These are phyloP conservation scores for Ataeniobius toweri DNA, from an alignment of 2,797 vertebrate genomes.

Conservation along the genomic window DNA sequence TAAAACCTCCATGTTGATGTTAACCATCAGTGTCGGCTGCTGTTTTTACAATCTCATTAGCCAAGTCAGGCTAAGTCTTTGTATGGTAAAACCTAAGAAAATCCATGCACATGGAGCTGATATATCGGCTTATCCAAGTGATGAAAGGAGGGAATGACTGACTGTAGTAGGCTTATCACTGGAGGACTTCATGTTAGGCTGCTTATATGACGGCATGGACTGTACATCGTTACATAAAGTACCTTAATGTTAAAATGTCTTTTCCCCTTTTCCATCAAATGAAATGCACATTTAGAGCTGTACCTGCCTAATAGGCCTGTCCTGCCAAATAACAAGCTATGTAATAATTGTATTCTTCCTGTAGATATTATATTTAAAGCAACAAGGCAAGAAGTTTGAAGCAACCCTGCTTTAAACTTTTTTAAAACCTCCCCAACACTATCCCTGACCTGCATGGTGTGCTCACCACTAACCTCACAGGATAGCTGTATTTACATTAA, in stretches of 20 bases:
- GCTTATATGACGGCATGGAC: not conserved
- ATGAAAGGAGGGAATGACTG: conserved; percentile 1
- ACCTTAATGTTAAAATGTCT: not conserved
- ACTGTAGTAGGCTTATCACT: not conserved
- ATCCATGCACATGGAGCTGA: conserved; percentile 8
- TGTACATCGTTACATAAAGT: not conserved
- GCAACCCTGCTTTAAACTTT: not conserved
- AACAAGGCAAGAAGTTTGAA: not conserved
- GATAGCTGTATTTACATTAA: not conserved
- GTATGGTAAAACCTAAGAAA: conserved; percentile 30
- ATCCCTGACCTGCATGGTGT: not conserved
- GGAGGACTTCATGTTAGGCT: not conserved
- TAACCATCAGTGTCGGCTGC: conserved; percentile 26
- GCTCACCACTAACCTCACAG: not conserved
- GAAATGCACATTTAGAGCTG: not conserved
- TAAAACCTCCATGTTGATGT: conserved; percentile 18
- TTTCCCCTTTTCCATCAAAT: not conserved
- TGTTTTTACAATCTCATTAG: conserved; percentile 51
- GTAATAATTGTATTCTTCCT: not conserved
- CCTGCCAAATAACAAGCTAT: not conserved
- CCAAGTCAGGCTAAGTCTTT: conserved; percentile 24
- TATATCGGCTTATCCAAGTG: conserved; percentile 9
- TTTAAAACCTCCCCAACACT: not conserved
- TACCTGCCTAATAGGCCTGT: not conserved
- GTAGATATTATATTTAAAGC: not conserved